phyloP scores from a whole-genome alignment of 2,113 vertebrate genomes.

The Carettochelys insculpta region DNA sequence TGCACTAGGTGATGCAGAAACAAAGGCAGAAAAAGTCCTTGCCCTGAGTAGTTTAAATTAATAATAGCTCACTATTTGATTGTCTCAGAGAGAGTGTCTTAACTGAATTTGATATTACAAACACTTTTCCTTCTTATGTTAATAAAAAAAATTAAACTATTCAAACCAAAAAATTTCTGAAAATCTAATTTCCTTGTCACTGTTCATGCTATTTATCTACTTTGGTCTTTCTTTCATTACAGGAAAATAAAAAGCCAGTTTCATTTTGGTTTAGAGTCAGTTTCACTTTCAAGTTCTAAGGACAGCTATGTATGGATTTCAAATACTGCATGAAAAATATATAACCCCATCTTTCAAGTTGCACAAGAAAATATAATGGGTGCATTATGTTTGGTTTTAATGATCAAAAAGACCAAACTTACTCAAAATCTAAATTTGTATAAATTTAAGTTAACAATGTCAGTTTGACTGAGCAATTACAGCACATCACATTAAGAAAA shows the following conservation, averaged over 20 bases:
- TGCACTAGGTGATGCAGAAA: rapidly evolving
- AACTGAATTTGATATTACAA: conserved; percentile 5
- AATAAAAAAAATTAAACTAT: background rate
- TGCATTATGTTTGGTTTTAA: background rate
- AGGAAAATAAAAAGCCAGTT: background rate
- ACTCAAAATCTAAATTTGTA: background rate
- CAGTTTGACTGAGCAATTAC: background rate
- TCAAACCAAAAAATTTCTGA: background rate
- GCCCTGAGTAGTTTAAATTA: background rate
- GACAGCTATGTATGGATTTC: background rate
- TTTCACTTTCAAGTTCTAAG: background rate
- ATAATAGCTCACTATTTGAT: background rate
- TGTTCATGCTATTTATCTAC: background rate
- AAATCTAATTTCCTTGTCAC: background rate
- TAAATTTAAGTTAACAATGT: background rate
- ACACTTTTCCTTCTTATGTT: background rate
- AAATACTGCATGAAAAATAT: background rate
- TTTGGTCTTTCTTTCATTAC: background rate
- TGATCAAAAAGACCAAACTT: background rate
- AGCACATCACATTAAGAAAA: background rate
- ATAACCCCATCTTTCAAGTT: background rate
- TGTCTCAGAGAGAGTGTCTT: background rate
- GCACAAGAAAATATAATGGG: background rate
- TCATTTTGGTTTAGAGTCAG: background rate
- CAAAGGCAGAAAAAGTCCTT: background rate